Percentiles rank a stretch among this genome's conserved stretches.
These are phyloP conservation scores for Lanistes nyassanus DNA, from an alignment of 1,140 invertebrate species.

Conservation along the genomic window DNA sequence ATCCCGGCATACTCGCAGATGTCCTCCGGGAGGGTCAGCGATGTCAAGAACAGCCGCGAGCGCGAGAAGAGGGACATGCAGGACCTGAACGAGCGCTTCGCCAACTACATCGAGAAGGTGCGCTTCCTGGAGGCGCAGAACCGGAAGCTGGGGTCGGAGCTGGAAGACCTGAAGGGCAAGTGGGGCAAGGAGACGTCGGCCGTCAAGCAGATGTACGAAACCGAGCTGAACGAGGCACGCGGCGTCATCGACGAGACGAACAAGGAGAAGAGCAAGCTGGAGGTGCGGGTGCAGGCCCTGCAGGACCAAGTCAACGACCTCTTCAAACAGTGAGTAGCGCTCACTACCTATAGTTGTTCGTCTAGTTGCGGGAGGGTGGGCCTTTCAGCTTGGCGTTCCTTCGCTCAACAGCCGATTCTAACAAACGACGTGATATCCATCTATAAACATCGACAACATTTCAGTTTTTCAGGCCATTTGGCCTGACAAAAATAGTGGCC, in stretches of 20 bases:
- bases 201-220: slow-evolving; percentile 70
- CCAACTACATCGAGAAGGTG: slow-evolving; percentile 70
- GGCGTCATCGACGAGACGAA: slow-evolving; percentile 61
- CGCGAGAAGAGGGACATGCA: slow-evolving; percentile 69
- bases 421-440: background rate
- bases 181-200: slow-evolving; percentile 68
- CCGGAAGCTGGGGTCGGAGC: slow-evolving; percentile 66
- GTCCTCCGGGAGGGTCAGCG: slow-evolving; percentile 41
- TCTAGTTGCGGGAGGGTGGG: background rate
- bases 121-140: slow-evolving; percentile 71
- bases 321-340: slow-evolving; percentile 57
- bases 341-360: background rate
- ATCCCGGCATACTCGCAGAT: slow-evolving; percentile 2
- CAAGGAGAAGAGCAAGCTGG: slow-evolving; percentile 59
- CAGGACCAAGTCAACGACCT: slow-evolving; percentile 59
- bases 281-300: slow-evolving; percentile 53
- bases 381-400: background rate
- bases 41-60: slow-evolving; percentile 64
- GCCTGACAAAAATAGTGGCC: too few species aligned
- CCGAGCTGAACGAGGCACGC: slow-evolving; percentile 64
- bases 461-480: too few species aligned
- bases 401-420: background rate
- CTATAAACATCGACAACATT: background rate
- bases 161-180: slow-evolving; percentile 65
- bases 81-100: slow-evolving; percentile 69